Conservation (phyloP, 2,888 invertebrate species). For the Mythimna ferrago region DNA sequence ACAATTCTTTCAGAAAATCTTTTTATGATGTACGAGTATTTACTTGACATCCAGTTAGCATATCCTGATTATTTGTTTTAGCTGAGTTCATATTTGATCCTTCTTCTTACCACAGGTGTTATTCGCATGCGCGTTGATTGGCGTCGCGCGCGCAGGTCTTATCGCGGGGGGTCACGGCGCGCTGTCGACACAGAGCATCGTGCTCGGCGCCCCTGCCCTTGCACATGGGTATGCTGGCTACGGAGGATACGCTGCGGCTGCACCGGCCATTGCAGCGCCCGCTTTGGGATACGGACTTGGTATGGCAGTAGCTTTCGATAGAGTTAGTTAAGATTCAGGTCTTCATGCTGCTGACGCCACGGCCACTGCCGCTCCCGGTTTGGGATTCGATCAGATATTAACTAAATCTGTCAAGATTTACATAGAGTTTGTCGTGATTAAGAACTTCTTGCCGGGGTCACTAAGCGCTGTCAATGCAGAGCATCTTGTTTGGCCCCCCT, state of each 20-base stretch:
- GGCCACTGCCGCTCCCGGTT: no score
- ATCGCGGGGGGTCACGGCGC: constrained; percentile 84
- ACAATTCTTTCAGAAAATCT: neutral
- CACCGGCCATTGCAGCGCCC: constrained; percentile 72
- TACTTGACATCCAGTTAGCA: neutral
- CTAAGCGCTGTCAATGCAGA: constrained; percentile 84
- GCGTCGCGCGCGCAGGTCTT: constrained; percentile 88
- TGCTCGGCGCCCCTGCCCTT: constrained; percentile 82
- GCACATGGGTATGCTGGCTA: constrained; percentile 73
- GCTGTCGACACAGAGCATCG: constrained; percentile 83
- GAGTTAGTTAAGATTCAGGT: no score
- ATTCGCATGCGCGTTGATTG: constrained; percentile 78
- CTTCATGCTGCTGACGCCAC: no score
- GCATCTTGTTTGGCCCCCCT: constrained; percentile 83
- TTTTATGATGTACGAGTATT: neutral
- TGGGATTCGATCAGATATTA: no score
- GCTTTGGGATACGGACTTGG: constrained; percentile 74
- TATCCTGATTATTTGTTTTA: neutral
- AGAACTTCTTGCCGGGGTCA: constrained; percentile 86
- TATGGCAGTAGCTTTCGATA: constrained; percentile 47
- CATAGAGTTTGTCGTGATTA: constrained; percentile 43
- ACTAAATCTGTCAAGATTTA: no score
- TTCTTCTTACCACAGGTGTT: constrained; percentile 72
- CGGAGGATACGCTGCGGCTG: constrained; percentile 75
- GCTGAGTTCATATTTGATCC: neutral